Percentiles rank a stretch among this genome's conserved stretches.
Conservation (phyloP, 2,888 invertebrate genomes). For the Eutolmus rufibarbis region DNA sequence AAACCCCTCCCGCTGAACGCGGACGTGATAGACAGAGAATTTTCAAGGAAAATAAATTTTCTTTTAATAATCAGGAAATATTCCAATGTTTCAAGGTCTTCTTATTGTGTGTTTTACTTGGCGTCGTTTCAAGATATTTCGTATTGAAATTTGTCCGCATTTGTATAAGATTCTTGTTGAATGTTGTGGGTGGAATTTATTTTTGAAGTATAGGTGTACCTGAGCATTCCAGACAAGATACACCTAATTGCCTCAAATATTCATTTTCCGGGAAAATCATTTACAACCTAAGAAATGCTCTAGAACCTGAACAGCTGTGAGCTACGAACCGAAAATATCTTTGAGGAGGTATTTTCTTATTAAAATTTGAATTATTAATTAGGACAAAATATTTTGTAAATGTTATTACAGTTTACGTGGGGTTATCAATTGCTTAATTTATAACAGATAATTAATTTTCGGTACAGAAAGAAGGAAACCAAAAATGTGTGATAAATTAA, state of each 20-base stretch:
- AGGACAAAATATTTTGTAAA: not conserved
- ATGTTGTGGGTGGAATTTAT: not conserved
- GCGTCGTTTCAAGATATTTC: not conserved
- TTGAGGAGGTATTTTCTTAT: too few relatives aligned
- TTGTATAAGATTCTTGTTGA: not conserved
- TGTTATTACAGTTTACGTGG: not conserved
- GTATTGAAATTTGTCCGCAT: not conserved
- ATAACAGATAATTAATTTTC: not conserved
- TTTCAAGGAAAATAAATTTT: slow-evolving; percentile 1
- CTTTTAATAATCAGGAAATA: slow-evolving; percentile 15
- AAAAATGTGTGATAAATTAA: too few relatives aligned
- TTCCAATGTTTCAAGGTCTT: slow-evolving; percentile 18
- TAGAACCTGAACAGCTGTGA: not conserved
- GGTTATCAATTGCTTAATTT: not conserved
- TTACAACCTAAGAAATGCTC: not conserved
- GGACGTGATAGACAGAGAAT: not conserved
- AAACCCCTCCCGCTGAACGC: not conserved
- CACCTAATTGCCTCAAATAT: not conserved
- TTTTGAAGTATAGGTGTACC: not conserved
- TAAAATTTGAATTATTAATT: too few relatives aligned
- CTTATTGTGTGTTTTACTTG: slow-evolving; percentile 12
- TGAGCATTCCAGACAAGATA: not conserved
- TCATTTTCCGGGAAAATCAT: not conserved
- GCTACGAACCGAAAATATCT: not conserved
- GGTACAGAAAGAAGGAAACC: too few relatives aligned